phyloP scores from a whole-genome alignment of 2,797 vertebrate genomes.

The Miichthys miiuy region DNA sequence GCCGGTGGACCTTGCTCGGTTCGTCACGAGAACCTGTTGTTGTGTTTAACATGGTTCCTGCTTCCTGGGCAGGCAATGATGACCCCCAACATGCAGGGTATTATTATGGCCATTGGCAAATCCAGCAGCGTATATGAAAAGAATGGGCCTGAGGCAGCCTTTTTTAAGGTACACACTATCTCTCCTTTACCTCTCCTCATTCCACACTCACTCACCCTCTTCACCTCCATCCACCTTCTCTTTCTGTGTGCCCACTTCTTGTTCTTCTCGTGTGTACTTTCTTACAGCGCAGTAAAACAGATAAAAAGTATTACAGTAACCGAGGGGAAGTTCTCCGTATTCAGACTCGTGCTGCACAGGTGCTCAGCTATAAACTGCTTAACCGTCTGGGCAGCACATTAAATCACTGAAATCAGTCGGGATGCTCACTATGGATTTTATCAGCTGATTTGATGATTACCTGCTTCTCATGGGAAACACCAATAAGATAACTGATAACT shows the following conservation, averaged over 20 bases:
- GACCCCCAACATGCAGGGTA: constrained; percentile 99
- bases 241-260: constrained; percentile 10
- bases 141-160: constrained; percentile 97
- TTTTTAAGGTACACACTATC: constrained; percentile 96
- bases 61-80: constrained; percentile 95
- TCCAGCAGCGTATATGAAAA: constrained; percentile 97
- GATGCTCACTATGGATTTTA: too few relatives aligned
- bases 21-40: constrained; percentile 64
- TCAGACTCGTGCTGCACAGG: neutral
- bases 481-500: too few relatives aligned
- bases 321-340: neutral
- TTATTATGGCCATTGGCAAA: constrained; percentile 99
- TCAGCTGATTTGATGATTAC: too few relatives aligned
- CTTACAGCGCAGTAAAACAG: neutral
- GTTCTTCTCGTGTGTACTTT: constrained; percentile 12
- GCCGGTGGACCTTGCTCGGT: constrained; percentile 45
- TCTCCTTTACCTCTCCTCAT: constrained; percentile 43
- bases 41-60: constrained; percentile 84
- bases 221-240: constrained; percentile 18
- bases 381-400: neutral
- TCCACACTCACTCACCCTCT: constrained; percentile 39
- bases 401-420: neutral
- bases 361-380: neutral
- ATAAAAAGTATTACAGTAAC: neutral
- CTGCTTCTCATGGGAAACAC: too few relatives aligned